A percentile compares a stretch with the other conserved stretches of the same genome.
Conservation (phyloP, 2,113 vertebrate species). For the Hyaena hyaena region DNA sequence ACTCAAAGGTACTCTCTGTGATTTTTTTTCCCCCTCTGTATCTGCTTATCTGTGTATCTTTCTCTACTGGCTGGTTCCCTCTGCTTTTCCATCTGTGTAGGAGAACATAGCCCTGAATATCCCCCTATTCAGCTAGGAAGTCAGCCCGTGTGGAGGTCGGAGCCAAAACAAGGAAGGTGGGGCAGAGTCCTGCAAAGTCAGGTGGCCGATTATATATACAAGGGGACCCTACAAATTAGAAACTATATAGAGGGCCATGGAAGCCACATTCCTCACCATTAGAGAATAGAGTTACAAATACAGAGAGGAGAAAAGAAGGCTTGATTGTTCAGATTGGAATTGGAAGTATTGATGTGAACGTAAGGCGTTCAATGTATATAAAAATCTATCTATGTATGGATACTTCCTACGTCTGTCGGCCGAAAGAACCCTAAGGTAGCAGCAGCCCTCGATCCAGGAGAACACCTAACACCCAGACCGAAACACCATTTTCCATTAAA, state of each 20-base stretch:
- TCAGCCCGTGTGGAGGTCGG: background rate
- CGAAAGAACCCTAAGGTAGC: background rate
- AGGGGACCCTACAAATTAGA: background rate
- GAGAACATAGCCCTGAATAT: background rate
- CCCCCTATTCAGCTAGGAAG: background rate
- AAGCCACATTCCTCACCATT: background rate
- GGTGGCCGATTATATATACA: background rate
- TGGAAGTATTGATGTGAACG: background rate
- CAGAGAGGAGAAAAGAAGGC: background rate
- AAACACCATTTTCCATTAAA: background rate
- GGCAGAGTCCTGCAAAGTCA: background rate
- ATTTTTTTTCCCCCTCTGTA: background rate
- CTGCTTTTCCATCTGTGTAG: background rate
- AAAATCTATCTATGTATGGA: background rate
- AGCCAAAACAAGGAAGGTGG: background rate
- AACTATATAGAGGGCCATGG: background rate
- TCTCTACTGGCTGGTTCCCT: background rate
- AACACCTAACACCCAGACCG: background rate
- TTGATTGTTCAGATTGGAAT: background rate
- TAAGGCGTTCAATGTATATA: background rate
- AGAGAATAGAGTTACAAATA: background rate
- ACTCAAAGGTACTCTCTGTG: background rate
- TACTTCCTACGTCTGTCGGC: background rate
- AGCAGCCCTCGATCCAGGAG: background rate
- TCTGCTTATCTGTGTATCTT: background rate